Conservation (phyloP, 2,888 invertebrate species). For the Drosophila sordidula region DNA sequence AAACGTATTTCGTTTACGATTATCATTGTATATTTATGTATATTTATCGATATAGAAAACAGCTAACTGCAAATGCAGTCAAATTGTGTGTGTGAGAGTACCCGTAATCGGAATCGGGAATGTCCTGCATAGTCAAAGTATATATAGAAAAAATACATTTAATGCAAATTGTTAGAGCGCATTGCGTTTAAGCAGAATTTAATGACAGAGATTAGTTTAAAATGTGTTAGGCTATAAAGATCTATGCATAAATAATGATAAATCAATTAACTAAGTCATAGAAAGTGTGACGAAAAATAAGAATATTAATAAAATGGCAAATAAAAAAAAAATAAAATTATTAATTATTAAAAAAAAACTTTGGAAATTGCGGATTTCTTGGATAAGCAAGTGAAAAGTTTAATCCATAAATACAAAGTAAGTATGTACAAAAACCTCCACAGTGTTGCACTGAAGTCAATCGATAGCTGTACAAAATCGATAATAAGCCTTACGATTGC, state of each 20-base stretch:
- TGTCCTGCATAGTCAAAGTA: constrained; percentile 64
- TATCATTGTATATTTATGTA: constrained; percentile 47
- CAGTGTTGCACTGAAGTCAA: too few relatives aligned
- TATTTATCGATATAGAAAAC: constrained; percentile 24
- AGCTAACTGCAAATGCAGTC: constrained; percentile 26
- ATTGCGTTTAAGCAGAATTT: constrained; percentile 56
- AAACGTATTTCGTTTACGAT: constrained; percentile 19
- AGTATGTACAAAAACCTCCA: too few relatives aligned
- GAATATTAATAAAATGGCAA: constrained; percentile 48
- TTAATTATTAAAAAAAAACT: constrained; percentile 18
- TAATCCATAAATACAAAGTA: too few relatives aligned
- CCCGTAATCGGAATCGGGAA: constrained; percentile 47
- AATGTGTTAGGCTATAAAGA: constrained; percentile 64
- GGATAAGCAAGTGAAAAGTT: too few relatives aligned
- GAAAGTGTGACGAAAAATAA: constrained; percentile 55
- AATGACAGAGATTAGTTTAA: constrained; percentile 65
- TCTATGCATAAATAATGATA: constrained; percentile 54
- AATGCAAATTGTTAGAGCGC: constrained; percentile 58
- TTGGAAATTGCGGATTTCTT: not conserved
- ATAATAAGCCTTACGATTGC: too few relatives aligned
- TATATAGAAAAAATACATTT: constrained; percentile 26
- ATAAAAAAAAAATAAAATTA: constrained; percentile 54
- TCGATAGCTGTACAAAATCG: too few relatives aligned
- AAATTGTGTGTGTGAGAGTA: constrained; percentile 31
- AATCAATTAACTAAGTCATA: constrained; percentile 47